Evolutionary conservation across 2,888 invertebrate genomes (phyloP), one percentile per base, ranked within the genome.

Genomic region (Polyommatus icarus): DNA sequence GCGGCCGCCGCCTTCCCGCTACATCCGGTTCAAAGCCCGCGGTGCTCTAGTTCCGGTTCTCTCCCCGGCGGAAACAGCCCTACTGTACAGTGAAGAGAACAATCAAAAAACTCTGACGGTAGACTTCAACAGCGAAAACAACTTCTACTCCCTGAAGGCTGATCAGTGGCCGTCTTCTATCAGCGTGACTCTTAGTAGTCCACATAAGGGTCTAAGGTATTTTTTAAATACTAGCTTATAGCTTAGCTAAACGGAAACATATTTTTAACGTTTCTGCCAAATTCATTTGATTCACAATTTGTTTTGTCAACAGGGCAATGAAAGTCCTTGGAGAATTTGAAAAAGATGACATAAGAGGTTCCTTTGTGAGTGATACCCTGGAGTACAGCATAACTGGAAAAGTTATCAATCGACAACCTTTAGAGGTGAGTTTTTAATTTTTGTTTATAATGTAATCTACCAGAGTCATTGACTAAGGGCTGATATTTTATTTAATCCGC

Each of bases 21-120:
- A 91, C 83, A 84, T 95, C 0, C 91, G 94, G 32, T 90, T 94
- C 77, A 93, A 91, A 80, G 91, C 88, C 0, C 90, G 91, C 24
- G 90, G 89, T 3, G 90, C 93, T 0, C 82, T 94, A 0, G 81
- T 83, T 1, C 91, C 92, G 0, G 90, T 90, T 0, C 84, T 94
- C 0, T 81, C 90, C 0, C 90, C 92, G 0, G 85, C 91, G 0
- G 87, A 89, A 40, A 81, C 91, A 0, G 83, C 86, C 3, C 79
- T 93, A 0, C 80, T 86, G 1, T 91, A 88, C 85, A 86, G 85
- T 29, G 88, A 89, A 18, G 90, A 90, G 61, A 83, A 82, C 1
- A 79, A 79, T 0, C 85, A 86, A 78, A 83, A 85, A 3, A 86
- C 89, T 0, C 79, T 93, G 0, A 86, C 88, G 0, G 83, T 87